Percentiles rank a stretch among this genome's conserved stretches.
phyloP scores from a whole-genome alignment of 2,113 vertebrate genomes.

The Muntiacus reevesi region DNA sequence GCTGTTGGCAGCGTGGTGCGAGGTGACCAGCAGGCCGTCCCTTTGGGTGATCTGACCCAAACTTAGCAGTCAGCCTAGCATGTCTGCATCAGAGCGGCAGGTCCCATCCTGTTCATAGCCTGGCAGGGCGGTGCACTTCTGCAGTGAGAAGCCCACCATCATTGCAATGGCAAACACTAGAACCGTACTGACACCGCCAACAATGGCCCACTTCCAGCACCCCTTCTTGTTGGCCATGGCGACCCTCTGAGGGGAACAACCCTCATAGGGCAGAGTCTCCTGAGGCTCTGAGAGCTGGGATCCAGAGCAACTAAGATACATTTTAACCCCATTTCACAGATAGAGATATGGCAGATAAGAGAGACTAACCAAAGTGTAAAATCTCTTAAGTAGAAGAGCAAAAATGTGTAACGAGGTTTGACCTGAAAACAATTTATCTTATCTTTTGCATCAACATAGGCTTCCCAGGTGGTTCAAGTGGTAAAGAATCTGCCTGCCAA shows the following conservation, averaged over 20 bases:
- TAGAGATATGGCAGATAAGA: background rate
- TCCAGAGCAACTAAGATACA: background rate
- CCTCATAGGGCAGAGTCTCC: background rate
- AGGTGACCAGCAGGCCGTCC: slow-evolving; percentile 85
- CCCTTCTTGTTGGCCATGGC: background rate
- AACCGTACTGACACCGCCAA: background rate
- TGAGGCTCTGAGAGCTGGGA: background rate
- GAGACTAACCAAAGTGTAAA: background rate
- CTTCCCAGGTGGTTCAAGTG: background rate
- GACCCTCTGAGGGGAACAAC: background rate
- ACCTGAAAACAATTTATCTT: background rate
- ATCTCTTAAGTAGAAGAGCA: background rate
- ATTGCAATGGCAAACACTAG: fast-evolving
- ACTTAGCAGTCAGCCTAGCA: slow-evolving; percentile 86
- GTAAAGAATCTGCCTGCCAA: background rate
- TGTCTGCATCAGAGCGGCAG: slow-evolving; percentile 80
- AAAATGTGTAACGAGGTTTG: background rate
- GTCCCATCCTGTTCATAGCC: background rate
- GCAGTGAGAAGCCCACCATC: background rate
- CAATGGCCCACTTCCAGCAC: background rate
- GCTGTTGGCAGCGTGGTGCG: slow-evolving; percentile 86
- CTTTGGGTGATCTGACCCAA: slow-evolving; percentile 75
- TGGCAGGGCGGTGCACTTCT: background rate
- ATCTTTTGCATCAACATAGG: background rate
- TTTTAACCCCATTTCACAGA: background rate